These are phyloP conservation scores for Ennomos quercinarius DNA, from an alignment of 2,888 invertebrate species.

Conservation along the genomic window DNA sequence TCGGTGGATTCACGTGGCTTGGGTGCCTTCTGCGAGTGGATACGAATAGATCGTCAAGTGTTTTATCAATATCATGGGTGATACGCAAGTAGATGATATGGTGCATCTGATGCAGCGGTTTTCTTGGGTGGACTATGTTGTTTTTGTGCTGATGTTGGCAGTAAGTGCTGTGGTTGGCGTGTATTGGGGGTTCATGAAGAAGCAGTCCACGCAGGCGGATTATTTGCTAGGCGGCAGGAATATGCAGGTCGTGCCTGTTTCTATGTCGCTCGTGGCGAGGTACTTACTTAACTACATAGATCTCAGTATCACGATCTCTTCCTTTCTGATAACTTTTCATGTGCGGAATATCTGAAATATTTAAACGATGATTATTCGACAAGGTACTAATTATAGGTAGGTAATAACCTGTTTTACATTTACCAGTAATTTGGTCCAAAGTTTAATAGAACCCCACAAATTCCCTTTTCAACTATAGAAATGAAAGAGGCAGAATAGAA, in stretches of 20 bases:
- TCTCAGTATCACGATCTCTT: neutral
- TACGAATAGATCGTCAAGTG: neutral
- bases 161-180: conserved; percentile 92
- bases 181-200: conserved; percentile 92
- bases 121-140: conserved; percentile 90
- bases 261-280: conserved; percentile 94
- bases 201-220: conserved; percentile 86
- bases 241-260: conserved; percentile 93
- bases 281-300: conserved; percentile 52
- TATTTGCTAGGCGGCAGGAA: conserved; percentile 93
- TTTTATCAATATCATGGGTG: conserved; percentile 52
- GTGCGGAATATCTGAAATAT: no score
- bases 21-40: conserved; percentile 49
- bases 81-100: conserved; percentile 75
- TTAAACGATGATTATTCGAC: no score
- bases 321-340: no score
- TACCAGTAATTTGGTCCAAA: no score
- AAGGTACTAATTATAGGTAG: no score
- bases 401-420: no score
- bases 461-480: no score
- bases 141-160: conserved; percentile 91
- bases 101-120: conserved; percentile 87
- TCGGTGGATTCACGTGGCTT: conserved; percentile 57
- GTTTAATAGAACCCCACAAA: no score
- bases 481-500: no score